These are phyloP conservation scores for Tachycineta bicolor DNA, from an alignment of 2,113 vertebrate genomes.

Conservation along the genomic window DNA sequence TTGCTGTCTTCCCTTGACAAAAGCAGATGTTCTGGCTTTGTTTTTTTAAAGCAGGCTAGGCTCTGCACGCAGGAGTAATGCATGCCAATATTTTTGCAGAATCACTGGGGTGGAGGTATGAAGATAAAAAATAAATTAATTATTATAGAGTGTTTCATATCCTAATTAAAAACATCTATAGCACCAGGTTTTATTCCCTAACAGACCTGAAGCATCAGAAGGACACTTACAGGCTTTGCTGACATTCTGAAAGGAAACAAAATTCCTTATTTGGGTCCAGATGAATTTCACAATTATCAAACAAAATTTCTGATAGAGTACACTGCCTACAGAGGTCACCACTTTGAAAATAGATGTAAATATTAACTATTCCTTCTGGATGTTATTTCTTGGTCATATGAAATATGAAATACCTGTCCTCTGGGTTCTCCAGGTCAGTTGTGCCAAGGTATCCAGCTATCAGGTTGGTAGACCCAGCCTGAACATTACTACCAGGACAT, in stretches of 20 bases:
- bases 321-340: neutral
- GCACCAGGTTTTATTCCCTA: neutral
- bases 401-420: neutral
- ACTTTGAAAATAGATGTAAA: neutral
- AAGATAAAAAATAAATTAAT: neutral
- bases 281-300: neutral
- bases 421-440: neutral
- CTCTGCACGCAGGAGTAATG: neutral
- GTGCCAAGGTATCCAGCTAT: neutral
- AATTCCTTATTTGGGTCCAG: neutral
- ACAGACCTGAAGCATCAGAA: neutral
- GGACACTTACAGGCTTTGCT: neutral
- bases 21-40: neutral
- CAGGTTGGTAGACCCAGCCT: neutral
- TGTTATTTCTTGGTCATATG: neutral
- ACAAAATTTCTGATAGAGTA: neutral
- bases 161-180: neutral
- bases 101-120: fast-evolving
- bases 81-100: neutral
- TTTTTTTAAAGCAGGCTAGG: neutral
- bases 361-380: neutral
- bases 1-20: neutral
- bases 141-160: too few species aligned
- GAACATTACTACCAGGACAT: neutral
- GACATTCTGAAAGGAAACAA: neutral